A percentile compares a stretch with the other conserved stretches of the same genome.
These are phyloP conservation scores for Phaethon lepturus DNA, from an alignment of 2,113 vertebrate species.

Conservation along the genomic window DNA sequence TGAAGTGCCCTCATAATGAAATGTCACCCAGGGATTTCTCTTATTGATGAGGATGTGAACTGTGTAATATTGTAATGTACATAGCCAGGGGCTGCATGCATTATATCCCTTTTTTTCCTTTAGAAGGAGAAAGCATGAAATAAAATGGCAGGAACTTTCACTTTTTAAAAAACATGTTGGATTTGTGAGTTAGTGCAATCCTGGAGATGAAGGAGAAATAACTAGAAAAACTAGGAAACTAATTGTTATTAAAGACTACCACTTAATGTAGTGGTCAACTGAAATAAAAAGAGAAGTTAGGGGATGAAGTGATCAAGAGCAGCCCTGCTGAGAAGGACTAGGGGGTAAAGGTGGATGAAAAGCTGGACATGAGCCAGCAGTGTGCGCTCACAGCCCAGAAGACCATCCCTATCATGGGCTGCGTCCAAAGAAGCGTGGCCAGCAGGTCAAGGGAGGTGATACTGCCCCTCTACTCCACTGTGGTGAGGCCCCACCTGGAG, in stretches of 20 bases:
- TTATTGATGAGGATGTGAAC: background rate
- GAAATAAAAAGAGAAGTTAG: background rate
- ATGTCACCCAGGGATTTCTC: background rate
- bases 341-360: background rate
- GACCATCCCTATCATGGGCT: background rate
- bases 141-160: background rate
- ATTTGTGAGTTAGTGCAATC: background rate
- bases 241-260: background rate
- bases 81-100: background rate
- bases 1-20: background rate
- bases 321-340: background rate
- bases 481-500: background rate
- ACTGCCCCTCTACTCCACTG: background rate
- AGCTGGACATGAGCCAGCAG: background rate
- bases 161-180: background rate
- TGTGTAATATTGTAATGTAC: background rate
- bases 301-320: background rate
- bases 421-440: accelerated
- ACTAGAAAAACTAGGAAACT: background rate
- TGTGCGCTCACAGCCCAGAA: background rate
- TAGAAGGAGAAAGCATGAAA: background rate
- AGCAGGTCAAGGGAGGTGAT: background rate
- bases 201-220: background rate
- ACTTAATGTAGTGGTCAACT: background rate
- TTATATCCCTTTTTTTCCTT: background rate